Percentiles rank a stretch among this genome's conserved stretches.
Evolutionary conservation across 1,140 invertebrate species (phyloP).

Genomic region (Procambarus virginalis): DNA sequence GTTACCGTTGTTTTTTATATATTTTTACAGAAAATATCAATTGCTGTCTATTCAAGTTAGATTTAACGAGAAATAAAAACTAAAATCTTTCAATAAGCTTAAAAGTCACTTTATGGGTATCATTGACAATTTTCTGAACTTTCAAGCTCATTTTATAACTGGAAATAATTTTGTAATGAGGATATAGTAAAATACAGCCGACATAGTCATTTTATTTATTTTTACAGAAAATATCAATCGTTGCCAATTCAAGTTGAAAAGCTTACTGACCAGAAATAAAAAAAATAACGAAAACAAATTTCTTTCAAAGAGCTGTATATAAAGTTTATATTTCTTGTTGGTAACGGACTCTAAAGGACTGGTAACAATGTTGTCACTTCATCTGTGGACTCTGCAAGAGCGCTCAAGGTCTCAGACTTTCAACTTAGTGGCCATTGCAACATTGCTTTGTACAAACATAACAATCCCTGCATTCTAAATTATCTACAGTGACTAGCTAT

Average conservation of each 20-base stretch:
- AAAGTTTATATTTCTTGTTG: slow-evolving; percentile 28
- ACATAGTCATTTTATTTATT: slow-evolving; percentile 65
- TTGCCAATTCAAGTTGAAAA: slow-evolving; percentile 64
- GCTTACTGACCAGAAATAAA: slow-evolving; percentile 50
- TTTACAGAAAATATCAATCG: slow-evolving; percentile 67
- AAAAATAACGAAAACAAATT: slow-evolving; percentile 26
- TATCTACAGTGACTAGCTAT: slow-evolving; percentile 62
- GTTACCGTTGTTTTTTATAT: slow-evolving; percentile 55
- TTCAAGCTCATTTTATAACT: no score
- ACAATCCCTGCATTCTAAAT: slow-evolving; percentile 63
- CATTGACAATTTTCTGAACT: neutral
- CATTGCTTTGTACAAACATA: slow-evolving; percentile 63
- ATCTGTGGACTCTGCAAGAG: neutral
- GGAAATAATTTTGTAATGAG: neutral
- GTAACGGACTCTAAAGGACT: neutral
- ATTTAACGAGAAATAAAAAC: slow-evolving; percentile 41
- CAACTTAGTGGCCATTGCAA: slow-evolving; percentile 9
- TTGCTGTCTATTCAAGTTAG: slow-evolving; percentile 56
- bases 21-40: slow-evolving; percentile 67
- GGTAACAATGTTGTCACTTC: slow-evolving; percentile 8
- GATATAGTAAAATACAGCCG: neutral
- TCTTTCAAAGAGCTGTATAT: slow-evolving; percentile 6
- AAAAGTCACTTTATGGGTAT: neutral
- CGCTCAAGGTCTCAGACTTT: neutral
- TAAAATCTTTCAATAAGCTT: slow-evolving; percentile 5